Base-by-base conservation (phyloP, 2,888 invertebrate species). In the Tipula lateralis region DNA sequence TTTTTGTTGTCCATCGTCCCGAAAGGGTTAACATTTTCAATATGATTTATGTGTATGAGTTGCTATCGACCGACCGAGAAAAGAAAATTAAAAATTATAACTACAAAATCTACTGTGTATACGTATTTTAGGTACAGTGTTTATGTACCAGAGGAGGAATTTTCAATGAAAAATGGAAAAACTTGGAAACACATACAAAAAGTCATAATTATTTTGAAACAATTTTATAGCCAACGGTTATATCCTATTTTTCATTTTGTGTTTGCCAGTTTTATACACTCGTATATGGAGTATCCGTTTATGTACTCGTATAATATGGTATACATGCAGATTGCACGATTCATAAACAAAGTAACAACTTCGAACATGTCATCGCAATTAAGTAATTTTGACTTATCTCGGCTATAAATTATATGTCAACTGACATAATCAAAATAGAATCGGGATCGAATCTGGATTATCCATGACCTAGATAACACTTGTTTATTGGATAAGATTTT, bases 201-300 rank as follows among this genome's bases (percentile, higher is more conserved):
- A n/a, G 2, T 66, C 66, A 66, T 66, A 66, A 66, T 66, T 66
- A 66, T 66, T 66, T 66, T 66, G 12, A 66, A 66, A 66, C 19
- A 66, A 66, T 66, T 66, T 24, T 24, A 24, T 66, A 66, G 66
- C 66, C 66, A 66, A 66, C 66, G 66, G 66, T 66, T 66, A 66
- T 66, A 66, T 66, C 24, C 66, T 66, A 24, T 66, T 66, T 66
- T n/a, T n/a, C n/a, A n/a, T n/a, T n/a, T n/a, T n/a, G n/a, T 66
- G 39, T 44, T 44, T 44, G 39, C n/a, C n/a, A 44, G 39, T 44
- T 44, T n/a, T 39, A 39, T 39, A 39, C 13, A 50, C n/a, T n/a
- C n/a, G n/a, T n/a, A n/a, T 32, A 6, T 4, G 32, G 3, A 3
- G 36, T 36, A 36, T 36, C 36, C 36, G 12, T 36, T 32, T 32